A percentile compares a stretch with the other conserved stretches of the same genome.
phyloP scores from a whole-genome alignment of 2,113 vertebrate species.

The Forbesichthys papilliferus region DNA sequence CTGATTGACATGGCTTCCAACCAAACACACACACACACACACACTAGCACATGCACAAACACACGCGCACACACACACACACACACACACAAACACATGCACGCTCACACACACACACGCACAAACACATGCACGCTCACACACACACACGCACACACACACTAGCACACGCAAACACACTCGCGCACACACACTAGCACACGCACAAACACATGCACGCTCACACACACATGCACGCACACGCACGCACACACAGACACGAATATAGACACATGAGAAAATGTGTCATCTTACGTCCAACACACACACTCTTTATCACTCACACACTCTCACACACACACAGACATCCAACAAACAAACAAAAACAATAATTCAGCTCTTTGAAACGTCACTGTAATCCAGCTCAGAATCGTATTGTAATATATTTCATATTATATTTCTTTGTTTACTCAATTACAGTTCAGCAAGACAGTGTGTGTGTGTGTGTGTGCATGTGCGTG shows the following conservation, averaged over 20 bases:
- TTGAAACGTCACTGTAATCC: neutral
- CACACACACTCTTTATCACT: neutral
- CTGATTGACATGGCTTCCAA: constrained; percentile 76
- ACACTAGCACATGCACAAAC: neutral
- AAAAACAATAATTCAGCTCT: neutral
- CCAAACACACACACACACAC: constrained; percentile 63
- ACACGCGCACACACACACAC: constrained; percentile 10
- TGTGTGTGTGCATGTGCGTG: neutral
- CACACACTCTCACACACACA: constrained; percentile 5
- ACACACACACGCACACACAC: constrained; percentile 6
- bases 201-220: constrained; percentile 24
- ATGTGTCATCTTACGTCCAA: neutral
- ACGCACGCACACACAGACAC: constrained; percentile 27
- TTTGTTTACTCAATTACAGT: neutral
- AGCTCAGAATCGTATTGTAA: neutral
- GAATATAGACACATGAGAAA: constrained; percentile 44
- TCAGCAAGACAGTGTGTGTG: neutral
- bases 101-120: constrained; percentile 14
- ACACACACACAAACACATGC: constrained; percentile 12
- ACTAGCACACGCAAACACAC: neutral
- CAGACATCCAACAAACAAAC: constrained; percentile 21
- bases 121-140: constrained; percentile 28
- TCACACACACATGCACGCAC: neutral
- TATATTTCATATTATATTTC: too few relatives aligned
- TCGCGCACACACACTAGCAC: constrained; percentile 16